Evolutionary conservation across 1,140 invertebrate species (phyloP).

Genomic region (Capitella teleta): DNA sequence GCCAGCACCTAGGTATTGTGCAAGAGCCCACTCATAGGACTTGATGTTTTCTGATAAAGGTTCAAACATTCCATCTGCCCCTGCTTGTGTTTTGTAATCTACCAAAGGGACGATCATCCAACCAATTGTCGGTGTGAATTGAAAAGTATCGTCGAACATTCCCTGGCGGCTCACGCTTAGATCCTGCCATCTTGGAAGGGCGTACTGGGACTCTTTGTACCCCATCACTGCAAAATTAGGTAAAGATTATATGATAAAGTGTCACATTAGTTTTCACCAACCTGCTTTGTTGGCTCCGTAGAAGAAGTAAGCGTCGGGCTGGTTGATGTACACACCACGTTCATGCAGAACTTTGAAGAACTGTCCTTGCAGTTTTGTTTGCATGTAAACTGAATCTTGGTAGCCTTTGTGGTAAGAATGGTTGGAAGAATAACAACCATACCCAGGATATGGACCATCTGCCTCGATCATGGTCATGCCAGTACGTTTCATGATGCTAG

Average conservation of each 20-base stretch:
- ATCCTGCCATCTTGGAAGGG: conserved; percentile 7
- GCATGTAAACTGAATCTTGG: conserved; percentile 1
- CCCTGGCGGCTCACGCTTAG: conserved; percentile 4
- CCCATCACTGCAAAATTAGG: conserved; percentile 5
- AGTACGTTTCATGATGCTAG: conserved; percentile 1
- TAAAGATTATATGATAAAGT: not conserved
- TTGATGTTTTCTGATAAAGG: conserved; percentile 1
- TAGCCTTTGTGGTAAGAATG: not conserved
- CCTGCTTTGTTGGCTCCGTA: conserved; percentile 5
- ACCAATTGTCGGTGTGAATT: conserved; percentile 3
- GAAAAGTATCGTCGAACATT: conserved; percentile 7
- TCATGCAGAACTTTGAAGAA: not conserved
- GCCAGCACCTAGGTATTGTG: conserved; percentile 8
- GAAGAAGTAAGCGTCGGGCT: conserved; percentile 6
- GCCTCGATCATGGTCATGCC: conserved; percentile 6
- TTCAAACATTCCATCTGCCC: conserved; percentile 1
- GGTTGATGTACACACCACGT: conserved; percentile 3
- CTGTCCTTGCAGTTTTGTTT: conserved; percentile 3
- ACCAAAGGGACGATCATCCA: conserved; percentile 8
- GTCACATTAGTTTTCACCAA: not conserved
- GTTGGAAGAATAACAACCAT: not conserved
- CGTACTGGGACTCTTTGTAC: conserved; percentile 7
- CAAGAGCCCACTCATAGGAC: conserved; percentile 7
- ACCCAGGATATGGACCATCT: conserved; percentile 5
- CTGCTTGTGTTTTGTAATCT: conserved; percentile 3